These are phyloP conservation scores for Augochlorella aurata DNA, from an alignment of 2,888 invertebrate genomes.

Conservation along the genomic window DNA sequence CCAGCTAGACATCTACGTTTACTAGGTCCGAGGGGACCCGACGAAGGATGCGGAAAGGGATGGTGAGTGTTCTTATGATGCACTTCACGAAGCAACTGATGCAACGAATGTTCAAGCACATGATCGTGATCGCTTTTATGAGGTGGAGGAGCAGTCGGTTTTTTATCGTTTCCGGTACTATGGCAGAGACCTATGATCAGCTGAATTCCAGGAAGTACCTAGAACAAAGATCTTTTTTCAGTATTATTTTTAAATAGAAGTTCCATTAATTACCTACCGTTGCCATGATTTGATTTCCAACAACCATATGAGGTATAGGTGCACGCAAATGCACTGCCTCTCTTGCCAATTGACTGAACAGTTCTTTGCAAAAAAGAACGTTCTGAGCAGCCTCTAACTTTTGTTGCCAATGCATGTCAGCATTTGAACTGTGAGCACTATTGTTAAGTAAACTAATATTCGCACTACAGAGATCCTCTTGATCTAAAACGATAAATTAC, in stretches of 20 bases:
- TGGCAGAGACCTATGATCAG: slow-evolving; percentile 95
- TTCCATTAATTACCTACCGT: slow-evolving; percentile 84
- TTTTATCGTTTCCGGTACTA: slow-evolving; percentile 87
- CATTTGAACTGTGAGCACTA: slow-evolving; percentile 88
- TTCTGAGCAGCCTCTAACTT: slow-evolving; percentile 98
- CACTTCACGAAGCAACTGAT: slow-evolving; percentile 95
- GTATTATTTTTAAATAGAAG: background rate
- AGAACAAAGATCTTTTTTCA: background rate
- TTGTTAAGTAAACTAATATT: slow-evolving; percentile 90
- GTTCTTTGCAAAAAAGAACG: slow-evolving; percentile 97
- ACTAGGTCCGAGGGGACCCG: slow-evolving; percentile 96
- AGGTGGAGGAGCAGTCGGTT: slow-evolving; percentile 82
- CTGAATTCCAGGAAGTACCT: slow-evolving; percentile 96
- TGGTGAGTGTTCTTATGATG: slow-evolving; percentile 96
- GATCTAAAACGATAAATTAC: slow-evolving; percentile 84
- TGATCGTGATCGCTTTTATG: slow-evolving; percentile 93
- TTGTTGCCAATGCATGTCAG: slow-evolving; percentile 95
- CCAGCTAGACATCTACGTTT: slow-evolving; percentile 95
- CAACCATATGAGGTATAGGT: slow-evolving; percentile 97
- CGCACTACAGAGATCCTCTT: slow-evolving; percentile 93
- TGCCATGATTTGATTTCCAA: slow-evolving; percentile 98
- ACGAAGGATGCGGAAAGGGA: slow-evolving; percentile 97
- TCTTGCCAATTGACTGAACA: slow-evolving; percentile 95
- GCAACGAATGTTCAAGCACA: slow-evolving; percentile 97
- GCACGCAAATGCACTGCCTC: slow-evolving; percentile 97